Evolutionary conservation across 1,140 invertebrate species (phyloP).

Genomic region (Sesamia nonagrioides): DNA sequence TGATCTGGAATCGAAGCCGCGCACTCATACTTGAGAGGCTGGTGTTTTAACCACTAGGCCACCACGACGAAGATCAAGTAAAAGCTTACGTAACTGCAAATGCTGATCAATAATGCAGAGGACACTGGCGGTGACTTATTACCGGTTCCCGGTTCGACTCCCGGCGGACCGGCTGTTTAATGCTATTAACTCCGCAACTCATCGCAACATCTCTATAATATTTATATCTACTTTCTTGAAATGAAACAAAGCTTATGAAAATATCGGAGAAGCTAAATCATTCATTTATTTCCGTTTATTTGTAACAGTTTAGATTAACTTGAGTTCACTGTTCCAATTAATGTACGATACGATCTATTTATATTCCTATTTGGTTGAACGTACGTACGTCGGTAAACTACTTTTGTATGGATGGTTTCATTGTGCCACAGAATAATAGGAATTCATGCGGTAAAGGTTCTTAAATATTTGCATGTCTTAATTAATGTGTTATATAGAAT

Average conservation of each 20-base stretch:
- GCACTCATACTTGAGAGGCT: no score
- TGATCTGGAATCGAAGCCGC: no score
- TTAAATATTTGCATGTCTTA: slow-evolving; percentile 48
- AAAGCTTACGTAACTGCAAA: slow-evolving; percentile 37
- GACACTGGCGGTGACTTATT: slow-evolving; percentile 42
- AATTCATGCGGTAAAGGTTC: slow-evolving; percentile 28
- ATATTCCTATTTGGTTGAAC: not conserved
- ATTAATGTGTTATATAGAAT: slow-evolving; percentile 38
- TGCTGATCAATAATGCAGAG: slow-evolving; percentile 48
- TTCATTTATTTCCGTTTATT: not conserved
- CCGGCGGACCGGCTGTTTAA: slow-evolving; percentile 30
- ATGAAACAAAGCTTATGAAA: not conserved
- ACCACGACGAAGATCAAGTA: no score
- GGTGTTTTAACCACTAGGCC: no score
- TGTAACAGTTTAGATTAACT: not conserved
- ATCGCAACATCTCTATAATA: not conserved
- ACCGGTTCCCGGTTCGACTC: slow-evolving; percentile 48
- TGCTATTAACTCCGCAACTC: slow-evolving; percentile 41
- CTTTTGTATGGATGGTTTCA: not conserved
- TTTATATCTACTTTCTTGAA: not conserved
- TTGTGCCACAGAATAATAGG: not conserved
- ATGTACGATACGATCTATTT: not conserved
- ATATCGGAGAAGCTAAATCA: not conserved
- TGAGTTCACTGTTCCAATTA: not conserved
- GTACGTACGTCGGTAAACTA: slow-evolving; percentile 5